Base-by-base conservation (phyloP, 2,113 vertebrate species). In the Otus sunia region DNA sequence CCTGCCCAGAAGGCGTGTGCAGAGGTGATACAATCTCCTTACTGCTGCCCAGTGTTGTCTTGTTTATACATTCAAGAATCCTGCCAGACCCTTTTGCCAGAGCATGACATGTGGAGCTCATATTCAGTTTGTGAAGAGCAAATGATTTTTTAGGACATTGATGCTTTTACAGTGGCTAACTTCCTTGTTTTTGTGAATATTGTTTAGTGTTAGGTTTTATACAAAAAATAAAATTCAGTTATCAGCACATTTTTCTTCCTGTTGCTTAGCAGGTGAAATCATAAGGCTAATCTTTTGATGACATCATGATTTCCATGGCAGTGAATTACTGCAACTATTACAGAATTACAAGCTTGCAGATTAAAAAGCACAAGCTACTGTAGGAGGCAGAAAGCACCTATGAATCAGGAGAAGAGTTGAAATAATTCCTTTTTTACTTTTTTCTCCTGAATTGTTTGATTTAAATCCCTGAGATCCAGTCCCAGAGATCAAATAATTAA, bases 21-120 rank as follows among this genome's bases (percentile, higher is more conserved):
- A 71, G 92, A 92, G 86, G 89, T 95, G 95, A 97, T 97, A 96
- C 27, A 85, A 88, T 97, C 94, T 96, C 62, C 53, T 0, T 91
- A n/a, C 39, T 81, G 71, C 94, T 94, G 94, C 88, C 88, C 86
- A 89, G 34, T 68, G 73, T 95, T 94, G 73, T 91, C 76, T 60
- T 92, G 89, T 95, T 95, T 95, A 39, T 87, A 39, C 0, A 0
- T 64, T 36, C 68, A 22, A 49, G 52, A 85, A 64, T 82, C 80
- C 66, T 87, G 86, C 91, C 69, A 66, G 83, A 81, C 27, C 36
- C 62, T 92, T 72, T 81, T 91, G 83, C 86, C 88, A 78, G 76
- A 75, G 47, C 6, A 1, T 80, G 80, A 60, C 64, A 52, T 50
- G 39, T 53, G 49, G 66, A 91, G 60, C 39, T 94, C 53, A 11